Conservation (phyloP, 2,113 vertebrate genomes). For the Willisornis vidua region DNA sequence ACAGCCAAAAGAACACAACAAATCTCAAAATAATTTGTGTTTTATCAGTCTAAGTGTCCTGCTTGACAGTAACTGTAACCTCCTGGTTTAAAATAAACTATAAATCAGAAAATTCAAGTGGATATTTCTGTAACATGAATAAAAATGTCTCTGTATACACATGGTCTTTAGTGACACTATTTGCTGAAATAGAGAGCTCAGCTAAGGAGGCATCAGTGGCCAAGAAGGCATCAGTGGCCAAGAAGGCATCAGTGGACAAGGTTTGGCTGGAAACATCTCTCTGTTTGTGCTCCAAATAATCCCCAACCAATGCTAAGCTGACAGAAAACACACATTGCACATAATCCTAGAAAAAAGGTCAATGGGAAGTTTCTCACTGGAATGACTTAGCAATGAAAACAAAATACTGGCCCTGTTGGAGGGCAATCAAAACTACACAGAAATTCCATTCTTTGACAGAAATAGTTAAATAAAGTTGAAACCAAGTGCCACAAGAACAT, state of each 20-base stretch:
- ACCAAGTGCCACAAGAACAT: background rate
- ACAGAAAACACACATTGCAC: background rate
- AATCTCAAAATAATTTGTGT: background rate
- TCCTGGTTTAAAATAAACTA: background rate
- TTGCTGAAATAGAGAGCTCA: background rate
- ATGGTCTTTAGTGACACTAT: background rate
- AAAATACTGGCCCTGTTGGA: background rate
- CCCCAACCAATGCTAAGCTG: background rate
- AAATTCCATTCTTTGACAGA: background rate
- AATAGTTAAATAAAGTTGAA: background rate
- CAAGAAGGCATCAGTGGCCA: background rate
- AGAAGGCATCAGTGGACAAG: background rate
- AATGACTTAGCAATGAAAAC: background rate
- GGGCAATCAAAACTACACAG: background rate
- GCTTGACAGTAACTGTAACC: background rate
- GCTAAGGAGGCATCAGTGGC: background rate
- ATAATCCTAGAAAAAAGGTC: background rate
- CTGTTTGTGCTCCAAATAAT: background rate
- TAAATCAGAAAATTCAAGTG: background rate
- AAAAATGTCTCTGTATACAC: background rate
- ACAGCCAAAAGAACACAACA: background rate
- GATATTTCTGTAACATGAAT: background rate
- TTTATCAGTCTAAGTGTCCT: background rate
- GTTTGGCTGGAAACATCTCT: background rate
- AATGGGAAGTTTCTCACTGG: background rate